Base-by-base conservation (phyloP, 2,888 invertebrate genomes). In the Epinotia demarniana region DNA sequence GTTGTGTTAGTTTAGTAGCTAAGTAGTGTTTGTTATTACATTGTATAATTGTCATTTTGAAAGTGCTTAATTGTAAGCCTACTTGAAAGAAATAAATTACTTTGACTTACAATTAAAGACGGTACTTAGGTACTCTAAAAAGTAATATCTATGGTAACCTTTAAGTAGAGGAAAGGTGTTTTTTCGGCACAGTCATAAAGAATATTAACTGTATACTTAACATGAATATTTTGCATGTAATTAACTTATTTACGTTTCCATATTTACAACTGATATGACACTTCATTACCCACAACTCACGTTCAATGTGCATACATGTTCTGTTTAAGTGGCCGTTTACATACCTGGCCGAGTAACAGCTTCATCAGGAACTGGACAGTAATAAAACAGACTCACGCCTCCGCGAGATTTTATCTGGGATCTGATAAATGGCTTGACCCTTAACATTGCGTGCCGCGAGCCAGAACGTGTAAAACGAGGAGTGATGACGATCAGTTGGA, bases 331-430 rank as follows among this genome's bases (percentile, higher is more conserved):
- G 58, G 46, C 27, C 62, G 75, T 79, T 62, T 77, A 68, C 67
- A 73, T 72, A 70, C 72, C 68, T 75, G 73, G 77, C 79, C 71
- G 80, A 79, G 76, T 77, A 78, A 83, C 77, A 73, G 73, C 84
- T 84, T 82, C 80, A 82, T 84, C 78, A 78, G 68, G 78, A 77
- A 58, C 79, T 79, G 80, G 79, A 79, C 78, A 77, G 77, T 75
- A 76, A 80, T 78, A 82, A 55, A 75, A 77, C 78, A 71, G 76
- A 75, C 79, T 76, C 67, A 66, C 61, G 57, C 70, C 60, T 73
- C 73, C 49, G 27, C 23, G 64, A 70, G 75, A 71, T 75, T 43
- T 71, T 72, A 75, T 75, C 71, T 71, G 55, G 9, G 43, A 75
- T 39, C 60, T 75, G 62, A 75, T 58, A 72, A 72, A 75, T 61